Evolutionary conservation across 2,797 vertebrate species (phyloP), one percentile per base, ranked within the genome.

Genomic region (Crenuchus spilurus): DNA sequence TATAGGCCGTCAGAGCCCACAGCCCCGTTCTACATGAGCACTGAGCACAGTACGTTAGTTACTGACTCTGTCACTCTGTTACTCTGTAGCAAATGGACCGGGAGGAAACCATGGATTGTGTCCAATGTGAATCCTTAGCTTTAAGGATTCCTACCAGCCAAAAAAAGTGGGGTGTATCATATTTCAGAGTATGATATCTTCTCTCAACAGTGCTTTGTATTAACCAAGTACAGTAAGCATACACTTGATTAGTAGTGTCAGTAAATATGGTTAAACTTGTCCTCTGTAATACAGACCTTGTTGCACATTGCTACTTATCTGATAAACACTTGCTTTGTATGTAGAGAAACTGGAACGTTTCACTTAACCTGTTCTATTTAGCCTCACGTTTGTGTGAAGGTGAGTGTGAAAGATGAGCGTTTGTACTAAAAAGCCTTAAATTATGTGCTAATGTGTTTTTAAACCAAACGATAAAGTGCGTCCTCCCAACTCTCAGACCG

Each of bases 391-490:
- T 0, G 57, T 52, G 66, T 73, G 22, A 58, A 33, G 3, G 13
- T 28, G 58, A 31, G 18, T 42, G 64, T 51, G 39, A 30, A 44
- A 65, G 31, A 73, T 67, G 69, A 54, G 52, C n/a, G 55, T 75
- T 81, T 76, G 69, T 76, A 84, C 72, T 78, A 75, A 18, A 72
- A 80, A 74, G 80, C 80, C 82, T 84, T 84, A 80, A 83, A 41
- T 77, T 80, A 69, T 76, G 74, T 69, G 57, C 57, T 66, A 57
- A 75, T 60, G 44, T 77, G 39, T 77, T 80, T 73, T 60, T 37
- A 22, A 79, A 74, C 24, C 49, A 67, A 78, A 76, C 6, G 22
- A 64, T 46, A 46, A 16, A 70, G 14, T 79, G 67, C 69, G 26
- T 65, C 68, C 46, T 54, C 57, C 44, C 20, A 51, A 20, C 28